These are phyloP conservation scores for Stenotaenia linearis DNA, from an alignment of 2,888 invertebrate genomes.

Conservation along the genomic window DNA sequence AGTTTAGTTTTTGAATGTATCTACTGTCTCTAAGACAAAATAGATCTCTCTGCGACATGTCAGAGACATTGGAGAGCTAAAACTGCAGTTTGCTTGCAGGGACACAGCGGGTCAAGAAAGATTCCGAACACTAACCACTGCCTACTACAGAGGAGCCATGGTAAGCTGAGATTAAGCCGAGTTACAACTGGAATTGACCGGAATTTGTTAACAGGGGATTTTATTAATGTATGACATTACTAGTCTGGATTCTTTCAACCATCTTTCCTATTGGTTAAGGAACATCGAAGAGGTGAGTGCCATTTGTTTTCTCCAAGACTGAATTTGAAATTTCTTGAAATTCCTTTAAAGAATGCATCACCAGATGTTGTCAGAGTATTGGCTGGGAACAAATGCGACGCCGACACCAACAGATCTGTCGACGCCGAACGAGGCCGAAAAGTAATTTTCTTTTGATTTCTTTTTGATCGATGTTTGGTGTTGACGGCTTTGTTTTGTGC, in stretches of 20 bases:
- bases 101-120: conserved; percentile 75
- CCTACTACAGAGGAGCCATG: conserved; percentile 82
- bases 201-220: conserved; percentile 58
- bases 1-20: too few relatives aligned
- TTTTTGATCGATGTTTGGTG: background rate
- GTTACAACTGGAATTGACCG: background rate
- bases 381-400: conserved; percentile 78
- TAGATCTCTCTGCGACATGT: too few relatives aligned
- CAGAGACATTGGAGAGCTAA: too few relatives aligned
- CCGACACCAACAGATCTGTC: conserved; percentile 64
- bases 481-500: background rate
- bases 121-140: conserved; percentile 76
- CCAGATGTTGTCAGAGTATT: conserved; percentile 79
- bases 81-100: conserved; percentile 53
- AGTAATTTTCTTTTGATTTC: conserved; percentile 50
- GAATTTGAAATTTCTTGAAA: background rate
- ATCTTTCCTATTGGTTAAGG: conserved; percentile 81
- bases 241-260: conserved; percentile 81
- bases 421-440: conserved; percentile 74
- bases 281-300: conserved; percentile 74
- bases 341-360: conserved; percentile 65
- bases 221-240: conserved; percentile 86
- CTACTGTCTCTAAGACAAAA: too few relatives aligned
- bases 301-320: background rate
- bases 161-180: conserved; percentile 37